These are phyloP conservation scores for Acinonyx jubatus DNA, from an alignment of 2,113 vertebrate species.

Conservation along the genomic window DNA sequence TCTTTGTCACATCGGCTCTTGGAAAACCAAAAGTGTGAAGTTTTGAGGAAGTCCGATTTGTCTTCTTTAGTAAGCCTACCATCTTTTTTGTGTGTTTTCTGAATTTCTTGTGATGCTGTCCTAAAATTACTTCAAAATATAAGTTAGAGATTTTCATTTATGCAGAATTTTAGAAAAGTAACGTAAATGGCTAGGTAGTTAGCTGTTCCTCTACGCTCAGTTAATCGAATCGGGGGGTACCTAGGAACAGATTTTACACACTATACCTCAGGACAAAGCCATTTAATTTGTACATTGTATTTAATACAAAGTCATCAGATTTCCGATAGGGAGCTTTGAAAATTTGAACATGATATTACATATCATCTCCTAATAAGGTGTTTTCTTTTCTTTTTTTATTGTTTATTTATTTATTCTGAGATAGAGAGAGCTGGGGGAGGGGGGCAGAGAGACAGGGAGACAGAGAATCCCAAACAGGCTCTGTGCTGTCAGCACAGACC, in stretches of 20 bases:
- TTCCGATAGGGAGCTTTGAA: background rate
- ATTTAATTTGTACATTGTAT: constrained; percentile 2
- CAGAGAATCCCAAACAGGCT: no score
- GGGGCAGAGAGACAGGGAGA: no score
- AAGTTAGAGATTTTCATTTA: constrained; percentile 5
- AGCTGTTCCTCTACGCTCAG: constrained; percentile 31
- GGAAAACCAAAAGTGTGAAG: background rate
- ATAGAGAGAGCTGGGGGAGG: no score
- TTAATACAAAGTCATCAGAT: constrained; percentile 25
- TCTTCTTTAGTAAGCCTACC: background rate
- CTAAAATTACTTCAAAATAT: constrained; percentile 25
- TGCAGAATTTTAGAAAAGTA: constrained; percentile 40
- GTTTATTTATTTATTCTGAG: no score
- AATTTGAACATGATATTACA: background rate
- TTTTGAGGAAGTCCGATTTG: background rate
- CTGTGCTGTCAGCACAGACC: no score
- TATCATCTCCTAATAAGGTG: background rate
- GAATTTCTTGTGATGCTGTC: constrained; percentile 38
- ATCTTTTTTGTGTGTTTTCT: constrained; percentile 19
- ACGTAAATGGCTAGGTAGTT: background rate
- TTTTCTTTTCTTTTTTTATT: background rate
- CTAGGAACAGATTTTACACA: constrained; percentile 6
- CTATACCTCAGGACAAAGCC: background rate
- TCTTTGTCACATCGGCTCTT: background rate
- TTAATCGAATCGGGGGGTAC: constrained; percentile 1